Base-by-base conservation (phyloP, 2,888 invertebrate genomes). In the Syrista parreyssii region DNA sequence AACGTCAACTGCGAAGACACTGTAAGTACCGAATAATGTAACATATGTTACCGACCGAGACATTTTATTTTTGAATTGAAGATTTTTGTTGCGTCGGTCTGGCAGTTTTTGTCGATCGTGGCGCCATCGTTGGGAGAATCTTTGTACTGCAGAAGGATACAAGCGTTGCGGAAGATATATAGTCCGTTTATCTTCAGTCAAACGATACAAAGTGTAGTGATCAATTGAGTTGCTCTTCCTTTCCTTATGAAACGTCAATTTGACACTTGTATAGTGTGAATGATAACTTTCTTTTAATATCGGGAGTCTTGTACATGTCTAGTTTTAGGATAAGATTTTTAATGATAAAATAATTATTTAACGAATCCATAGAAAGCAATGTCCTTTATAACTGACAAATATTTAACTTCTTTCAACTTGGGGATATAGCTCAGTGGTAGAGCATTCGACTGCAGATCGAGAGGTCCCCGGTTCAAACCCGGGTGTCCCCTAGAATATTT, bases 381-480 rank as follows among this genome's bases (percentile, higher is more conserved):
- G 55, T 55, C 23, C 9, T 23, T 23, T 1, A 2, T 55, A 23
- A 55, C 23, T 9, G 0, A 9, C 6, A 55, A 23, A 55, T 23
- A 23, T 9, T 0, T 0, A 9, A 9, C 0, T 23, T 23, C 55
- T 55, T 23, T 55, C 55, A 23, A 55, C 33, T 31, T 85, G 94
- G 94, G 94, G 94, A 93, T 94, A 94, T 94, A 94, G 94, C 94
- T 94, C 94, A 94, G 94, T 94, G 94, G 94, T 94, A 94, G 94
- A 94, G 94, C 94, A 94, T 94, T 94, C 94, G 94, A 94, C 94
- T 94, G 94, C 94, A 94, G 94, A 94, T 94, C 94, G 94, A 94
- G 94, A 94, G 94, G 94, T 94, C 94, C 94, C 94, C 93, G 94
- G 94, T 94, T 94, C 94, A 94, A 94, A 94, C 94, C 94, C 94